Percentiles rank a stretch among this genome's conserved stretches.
Evolutionary conservation across 1,140 invertebrate genomes (phyloP).

Genomic region (Apis florea): DNA sequence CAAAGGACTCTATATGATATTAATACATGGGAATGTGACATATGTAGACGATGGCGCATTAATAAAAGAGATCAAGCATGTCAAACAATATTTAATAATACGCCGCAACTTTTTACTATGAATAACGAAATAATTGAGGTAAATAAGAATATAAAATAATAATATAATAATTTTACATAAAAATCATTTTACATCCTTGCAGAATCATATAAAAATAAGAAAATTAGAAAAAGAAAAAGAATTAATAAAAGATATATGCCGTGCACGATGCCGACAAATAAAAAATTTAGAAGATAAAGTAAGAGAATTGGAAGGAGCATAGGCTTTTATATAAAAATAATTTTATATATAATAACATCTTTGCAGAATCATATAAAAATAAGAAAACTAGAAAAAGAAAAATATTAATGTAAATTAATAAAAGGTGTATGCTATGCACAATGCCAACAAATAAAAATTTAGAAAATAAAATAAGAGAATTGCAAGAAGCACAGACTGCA

Average conservation of each 20-base stretch:
- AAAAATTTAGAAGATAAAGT: constrained; percentile 62
- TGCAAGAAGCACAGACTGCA: constrained; percentile 26
- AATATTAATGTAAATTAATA: constrained; percentile 40
- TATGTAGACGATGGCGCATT: constrained; percentile 62
- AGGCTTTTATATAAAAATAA: neutral
- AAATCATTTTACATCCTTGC: neutral
- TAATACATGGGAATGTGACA: constrained; percentile 64
- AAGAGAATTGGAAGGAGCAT: constrained; percentile 51
- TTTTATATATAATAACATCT: neutral
- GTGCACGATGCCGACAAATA: constrained; percentile 57
- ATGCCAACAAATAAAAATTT: constrained; percentile 61
- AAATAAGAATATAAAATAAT: constrained; percentile 45
- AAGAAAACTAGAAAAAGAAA: constrained; percentile 67
- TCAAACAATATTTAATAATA: constrained; percentile 64
- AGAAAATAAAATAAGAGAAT: constrained; percentile 55
- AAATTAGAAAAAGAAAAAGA: constrained; percentile 68
- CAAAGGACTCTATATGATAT: constrained; percentile 50
- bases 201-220: constrained; percentile 62
- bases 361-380: constrained; percentile 64
- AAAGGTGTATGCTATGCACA: constrained; percentile 67
- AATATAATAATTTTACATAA: neutral
- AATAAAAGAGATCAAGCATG: constrained; percentile 64
- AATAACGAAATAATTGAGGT: constrained; percentile 69
- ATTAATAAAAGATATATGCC: constrained; percentile 68
- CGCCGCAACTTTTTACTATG: constrained; percentile 52